Evolutionary conservation across 2,113 vertebrate genomes (phyloP), one percentile per base, ranked within the genome.

Genomic region (Anoplopoma fimbria): DNA sequence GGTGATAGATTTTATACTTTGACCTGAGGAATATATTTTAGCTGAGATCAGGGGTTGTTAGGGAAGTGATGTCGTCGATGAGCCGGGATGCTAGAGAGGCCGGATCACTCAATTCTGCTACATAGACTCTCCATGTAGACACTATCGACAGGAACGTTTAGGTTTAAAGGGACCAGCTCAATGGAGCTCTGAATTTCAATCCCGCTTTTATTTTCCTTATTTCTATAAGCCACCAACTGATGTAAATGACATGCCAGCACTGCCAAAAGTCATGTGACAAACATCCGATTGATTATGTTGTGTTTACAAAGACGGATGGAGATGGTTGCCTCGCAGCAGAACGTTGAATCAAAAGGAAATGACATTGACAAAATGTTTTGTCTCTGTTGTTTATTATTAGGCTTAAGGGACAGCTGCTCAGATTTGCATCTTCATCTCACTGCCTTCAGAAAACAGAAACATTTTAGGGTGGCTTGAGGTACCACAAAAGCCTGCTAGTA

Each of bases 271-370:
- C 23, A 49, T n/a, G 14, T 27, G 17, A 60, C 23, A 19, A 70
- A 57, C 40, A 49, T 75, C 19, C 4, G 1, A 57, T 57, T 75
- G 36, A 79, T 38, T 62, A 70, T 75, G 31, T 74, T 55, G 61
- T 69, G 81, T 90, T 91, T 76, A 88, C 79, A 8, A 27, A n/a
- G 0, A 27, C 33, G 38, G 47, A 78, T 36, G 10, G 62, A 55
- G 57, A 49, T 13, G 33, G 31, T 29, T 36, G 62, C 27, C 57
- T 61, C 25, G 15, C 31, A 57, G 29, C 10, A 13, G 38, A 75
- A 12, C 38, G 15, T 57, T 6, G 47, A 80, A 69, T 84, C 51
- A 60, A 75, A 60, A 40, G 27, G 6, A 53, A 64, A 64, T 8
- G 6, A 23, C 10, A 19, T 49, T 33, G 14, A 19, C 34, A 42